Evolutionary conservation across 1,140 invertebrate genomes (phyloP).

Genomic region (Drosophila sproati): DNA sequence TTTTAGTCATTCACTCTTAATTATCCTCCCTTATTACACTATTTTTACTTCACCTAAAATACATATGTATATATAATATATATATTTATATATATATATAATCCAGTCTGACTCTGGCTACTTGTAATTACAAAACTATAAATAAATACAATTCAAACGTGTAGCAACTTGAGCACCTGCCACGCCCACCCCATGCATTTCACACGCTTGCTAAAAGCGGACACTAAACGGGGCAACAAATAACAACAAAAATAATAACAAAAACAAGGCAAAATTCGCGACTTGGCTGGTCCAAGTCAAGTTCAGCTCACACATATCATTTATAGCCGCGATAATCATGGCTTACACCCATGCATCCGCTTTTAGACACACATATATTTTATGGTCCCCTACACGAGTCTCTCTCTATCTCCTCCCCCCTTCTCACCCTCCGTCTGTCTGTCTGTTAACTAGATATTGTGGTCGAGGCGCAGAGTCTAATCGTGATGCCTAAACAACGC

Average conservation of each 20-base stretch:
- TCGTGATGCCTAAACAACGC: conserved; percentile 83
- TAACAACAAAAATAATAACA: not conserved
- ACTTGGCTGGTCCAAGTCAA: not conserved
- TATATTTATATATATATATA: not conserved
- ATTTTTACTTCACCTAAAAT: no score
- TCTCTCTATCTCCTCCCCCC: not conserved
- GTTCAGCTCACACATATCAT: conserved; percentile 70
- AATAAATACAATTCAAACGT: conserved; percentile 41
- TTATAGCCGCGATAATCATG: conserved; percentile 79
- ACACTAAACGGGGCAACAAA: conserved; percentile 54
- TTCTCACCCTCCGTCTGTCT: not conserved
- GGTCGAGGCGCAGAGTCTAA: conserved; percentile 50
- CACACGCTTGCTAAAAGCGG: conserved; percentile 56
- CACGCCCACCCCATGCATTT: conserved; percentile 51
- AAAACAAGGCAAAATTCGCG: conserved; percentile 1
- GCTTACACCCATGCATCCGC: conserved; percentile 75
- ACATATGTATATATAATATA: not conserved
- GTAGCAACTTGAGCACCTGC: conserved; percentile 1
- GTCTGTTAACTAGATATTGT: not conserved
- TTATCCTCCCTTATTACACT: no score
- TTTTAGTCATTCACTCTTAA: no score
- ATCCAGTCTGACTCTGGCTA: conserved; percentile 4
- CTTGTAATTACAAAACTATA: conserved; percentile 56
- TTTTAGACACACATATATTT: conserved; percentile 58
- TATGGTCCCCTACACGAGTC: conserved; percentile 11